Evolutionary conservation across 1,140 invertebrate genomes (phyloP), one percentile per base, ranked within the genome.

Genomic region (Drosophila kepulauana): DNA sequence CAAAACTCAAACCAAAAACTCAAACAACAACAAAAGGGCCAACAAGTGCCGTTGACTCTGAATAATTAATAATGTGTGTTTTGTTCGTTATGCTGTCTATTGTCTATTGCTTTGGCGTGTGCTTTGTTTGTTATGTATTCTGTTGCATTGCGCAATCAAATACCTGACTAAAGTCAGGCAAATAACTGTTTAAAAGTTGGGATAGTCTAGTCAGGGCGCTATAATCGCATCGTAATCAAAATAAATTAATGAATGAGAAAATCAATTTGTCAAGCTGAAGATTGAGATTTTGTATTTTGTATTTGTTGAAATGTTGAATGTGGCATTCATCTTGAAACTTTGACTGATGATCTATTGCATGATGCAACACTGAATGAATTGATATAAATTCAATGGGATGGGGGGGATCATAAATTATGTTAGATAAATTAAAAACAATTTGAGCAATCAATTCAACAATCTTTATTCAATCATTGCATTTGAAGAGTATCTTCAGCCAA

Each of bases 131-230:
- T 87, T 89, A 72, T 80, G 77, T 70, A 87, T 88, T 87, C 84
- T 87, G 85, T 88, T 87, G 84, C 84, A 87, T 89, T 87, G 84
- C 73, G 84, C 84, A 82, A 87, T 69, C 58, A 72, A 65, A 58
- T 20, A 65, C 71, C 63, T 62, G 59, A 71, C 72, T 69, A 59
- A 74, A 69, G 43, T 72, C 20, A 25, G 70, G 81, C 72, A 46
- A 43, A 62, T 69, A 79, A 57, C 81, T 58, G 77, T 62, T 73
- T 43, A 71, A 45, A 11, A 30, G 35, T 13, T 48, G 69, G 59
- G 59, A n/a, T 67, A 67, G 28, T 5, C 30, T 30, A 15, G n/a
- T 48, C 49, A 8, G 10, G 11, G 41, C 25, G 41, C 25, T 41
- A n/a, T 45, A 41, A 41, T 13, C 41, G 41, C n/a, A 56, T 45